A percentile compares a stretch with the other conserved stretches of the same genome.
These are phyloP conservation scores for Oreochromis aureus DNA, from an alignment of 2,113 vertebrate genomes.

Conservation along the genomic window DNA sequence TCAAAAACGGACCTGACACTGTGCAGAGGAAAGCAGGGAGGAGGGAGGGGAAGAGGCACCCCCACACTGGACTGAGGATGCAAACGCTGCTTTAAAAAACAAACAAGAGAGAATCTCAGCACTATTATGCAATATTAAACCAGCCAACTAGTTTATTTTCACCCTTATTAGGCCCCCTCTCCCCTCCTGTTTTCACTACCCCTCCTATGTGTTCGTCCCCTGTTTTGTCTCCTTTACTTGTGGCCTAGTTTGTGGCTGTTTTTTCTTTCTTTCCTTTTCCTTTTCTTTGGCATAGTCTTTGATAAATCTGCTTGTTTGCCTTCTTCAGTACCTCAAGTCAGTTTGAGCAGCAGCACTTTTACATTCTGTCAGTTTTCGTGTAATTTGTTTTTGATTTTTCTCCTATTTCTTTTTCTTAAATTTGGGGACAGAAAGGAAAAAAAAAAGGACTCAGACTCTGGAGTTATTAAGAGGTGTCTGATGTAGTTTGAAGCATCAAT, in stretches of 20 bases:
- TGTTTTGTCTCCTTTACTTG: slow-evolving; percentile 13
- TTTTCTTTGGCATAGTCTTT: slow-evolving; percentile 16
- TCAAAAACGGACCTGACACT: slow-evolving; percentile 81
- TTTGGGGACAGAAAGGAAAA: not conserved
- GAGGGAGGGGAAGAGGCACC: slow-evolving; percentile 47
- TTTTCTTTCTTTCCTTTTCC: slow-evolving; percentile 44
- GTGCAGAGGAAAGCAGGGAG: slow-evolving; percentile 76
- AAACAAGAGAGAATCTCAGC: slow-evolving; percentile 75
- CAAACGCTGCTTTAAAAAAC: slow-evolving; percentile 69
- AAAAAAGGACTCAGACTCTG: not conserved
- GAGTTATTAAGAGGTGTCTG: not conserved
- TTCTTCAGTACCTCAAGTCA: slow-evolving; percentile 65
- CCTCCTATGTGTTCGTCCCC: not conserved
- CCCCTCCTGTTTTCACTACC: slow-evolving; percentile 56
- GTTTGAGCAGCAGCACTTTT: slow-evolving; percentile 85
- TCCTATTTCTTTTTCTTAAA: not conserved
- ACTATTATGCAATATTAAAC: slow-evolving; percentile 99
- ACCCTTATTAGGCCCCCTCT: slow-evolving; percentile 52
- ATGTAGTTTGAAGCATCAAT: not conserved
- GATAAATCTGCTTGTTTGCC: slow-evolving; percentile 46
- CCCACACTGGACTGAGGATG: slow-evolving; percentile 67
- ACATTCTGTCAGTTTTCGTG: slow-evolving; percentile 72
- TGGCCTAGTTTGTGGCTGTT: slow-evolving; percentile 26
- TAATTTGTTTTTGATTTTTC: slow-evolving; percentile 1
- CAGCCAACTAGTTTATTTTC: slow-evolving; percentile 85